phyloP scores from a whole-genome alignment of 2,888 invertebrate species.

The Polietes domitor region DNA sequence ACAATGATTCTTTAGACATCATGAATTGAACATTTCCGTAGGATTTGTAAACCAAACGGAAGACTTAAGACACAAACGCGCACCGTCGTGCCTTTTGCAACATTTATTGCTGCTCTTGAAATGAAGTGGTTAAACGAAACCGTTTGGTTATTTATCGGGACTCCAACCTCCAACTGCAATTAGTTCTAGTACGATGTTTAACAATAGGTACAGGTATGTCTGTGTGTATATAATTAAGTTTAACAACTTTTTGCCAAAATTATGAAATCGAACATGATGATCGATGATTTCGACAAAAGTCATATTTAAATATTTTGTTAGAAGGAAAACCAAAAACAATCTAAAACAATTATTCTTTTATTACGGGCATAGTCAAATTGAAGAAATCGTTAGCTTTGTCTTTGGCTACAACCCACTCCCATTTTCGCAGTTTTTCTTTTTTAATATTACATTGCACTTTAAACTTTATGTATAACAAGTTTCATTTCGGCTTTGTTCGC shows the following conservation, averaged over 20 bases:
- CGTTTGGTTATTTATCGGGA: not conserved
- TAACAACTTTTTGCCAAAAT: not conserved
- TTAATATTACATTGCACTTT: conserved; percentile 43
- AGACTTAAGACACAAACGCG: not conserved
- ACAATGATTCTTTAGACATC: too few relatives aligned
- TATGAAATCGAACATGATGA: not conserved
- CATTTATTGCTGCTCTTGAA: too few relatives aligned
- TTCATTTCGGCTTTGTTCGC: too few relatives aligned
- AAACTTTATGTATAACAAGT: conserved; percentile 50
- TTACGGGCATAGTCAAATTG: not conserved
- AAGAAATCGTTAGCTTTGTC: not conserved
- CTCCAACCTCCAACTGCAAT: not conserved
- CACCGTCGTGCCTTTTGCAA: too few relatives aligned
- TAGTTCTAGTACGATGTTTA: not conserved
- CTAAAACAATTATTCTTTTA: not conserved
- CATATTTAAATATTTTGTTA: not conserved
- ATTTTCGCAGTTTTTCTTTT: not conserved
- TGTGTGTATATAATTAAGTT: not conserved
- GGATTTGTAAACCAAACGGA: not conserved
- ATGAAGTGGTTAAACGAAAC: not conserved
- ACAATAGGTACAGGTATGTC: not conserved
- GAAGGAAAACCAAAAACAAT: not conserved
- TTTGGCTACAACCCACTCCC: conserved; percentile 30
- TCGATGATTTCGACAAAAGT: not conserved
- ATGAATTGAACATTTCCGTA: not conserved